Base-by-base conservation (phyloP, 2,797 vertebrate species). In the Heteromormyrus szaboi region DNA sequence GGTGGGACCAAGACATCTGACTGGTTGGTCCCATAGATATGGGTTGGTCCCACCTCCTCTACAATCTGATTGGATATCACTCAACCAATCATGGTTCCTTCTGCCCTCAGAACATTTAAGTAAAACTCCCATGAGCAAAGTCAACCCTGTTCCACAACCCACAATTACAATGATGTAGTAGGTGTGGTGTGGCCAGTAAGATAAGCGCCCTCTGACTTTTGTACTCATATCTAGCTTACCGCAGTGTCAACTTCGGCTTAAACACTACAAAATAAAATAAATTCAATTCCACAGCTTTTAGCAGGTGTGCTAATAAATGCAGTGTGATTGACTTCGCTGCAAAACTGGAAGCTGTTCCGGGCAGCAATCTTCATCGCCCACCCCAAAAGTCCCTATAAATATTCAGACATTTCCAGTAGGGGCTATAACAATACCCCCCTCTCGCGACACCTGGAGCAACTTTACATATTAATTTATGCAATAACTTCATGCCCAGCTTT, bases 251-350 rank as follows among this genome's bases (percentile, higher is more conserved):
- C 48, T 53, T 53, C 22, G 25, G 22, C 17, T 79, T 79, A 41
- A 79, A 44, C 37, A 44, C 37, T 8, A 79, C 14, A 46, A 79
- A 44, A 41, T 41, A 19, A 79, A 44, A 79, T 41, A 79, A 46
- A 79, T 46, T 19, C 17, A 46, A n/a, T 79, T 79, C 65, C 65
- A 72, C 37, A 79, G 41, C n/a, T 79, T 79, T 44, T 41, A 79
- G 72, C 72, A 79, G 72, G 72, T 79, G 41, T 79, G 72, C 37
- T 79, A 79, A 79, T 79, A 79, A 46, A 41, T 79, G 19, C 72
- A 79, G 17, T 33, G 72, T 46, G 46, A 79, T 11, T 79, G 37
- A 79, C 37, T 46, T 41, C 19, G 72, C 14, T 79, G 17, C 37
- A 44, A 79, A 44, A 44, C 37, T 8, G 33, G 41, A 6, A 79